Evolutionary conservation across 2,888 invertebrate species (phyloP).

Genomic region (Drosophila seclusa): DNA sequence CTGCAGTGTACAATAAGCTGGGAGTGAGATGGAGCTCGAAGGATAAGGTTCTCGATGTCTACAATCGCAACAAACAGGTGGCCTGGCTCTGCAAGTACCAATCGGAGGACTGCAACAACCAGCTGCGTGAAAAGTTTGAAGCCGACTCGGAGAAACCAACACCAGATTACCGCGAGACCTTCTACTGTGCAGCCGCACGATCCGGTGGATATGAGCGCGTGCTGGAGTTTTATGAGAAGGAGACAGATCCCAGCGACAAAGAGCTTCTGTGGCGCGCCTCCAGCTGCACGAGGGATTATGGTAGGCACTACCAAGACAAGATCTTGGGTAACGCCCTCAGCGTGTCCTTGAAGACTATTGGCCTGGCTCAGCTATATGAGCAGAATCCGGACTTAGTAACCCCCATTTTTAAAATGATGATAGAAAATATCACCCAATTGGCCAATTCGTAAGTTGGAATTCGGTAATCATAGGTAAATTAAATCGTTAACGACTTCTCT

Average conservation of each 20-base stretch:
- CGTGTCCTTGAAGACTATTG: constrained; percentile 55
- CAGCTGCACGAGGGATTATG: constrained; percentile 88
- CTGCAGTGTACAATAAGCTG: constrained; percentile 85
- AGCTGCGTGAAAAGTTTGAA: constrained; percentile 83
- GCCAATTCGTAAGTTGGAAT: constrained; percentile 64
- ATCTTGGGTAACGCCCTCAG: constrained; percentile 82
- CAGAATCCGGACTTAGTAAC: constrained; percentile 85
- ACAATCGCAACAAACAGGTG: constrained; percentile 87
- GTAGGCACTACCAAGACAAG: constrained; percentile 86
- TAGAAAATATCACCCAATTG: constrained; percentile 50
- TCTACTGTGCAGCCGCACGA: constrained; percentile 61
- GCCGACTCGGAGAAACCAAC: constrained; percentile 24
- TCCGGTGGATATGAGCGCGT: constrained; percentile 25
- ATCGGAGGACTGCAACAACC: constrained; percentile 86
- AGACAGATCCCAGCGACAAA: constrained; percentile 88
- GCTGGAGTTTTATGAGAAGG: constrained; percentile 85
- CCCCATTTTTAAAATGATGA: constrained; percentile 64
- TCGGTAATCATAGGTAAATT: background rate
- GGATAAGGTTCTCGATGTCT: constrained; percentile 86
- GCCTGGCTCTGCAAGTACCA: constrained; percentile 88
- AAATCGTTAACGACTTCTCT: background rate
- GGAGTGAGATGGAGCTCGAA: constrained; percentile 83
- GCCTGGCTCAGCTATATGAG: constrained; percentile 85
- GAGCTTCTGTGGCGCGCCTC: constrained; percentile 88
- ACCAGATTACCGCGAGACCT: constrained; percentile 63